These are phyloP conservation scores for Mirza zaza DNA, from an alignment of 2,113 vertebrate species.

Conservation along the genomic window DNA sequence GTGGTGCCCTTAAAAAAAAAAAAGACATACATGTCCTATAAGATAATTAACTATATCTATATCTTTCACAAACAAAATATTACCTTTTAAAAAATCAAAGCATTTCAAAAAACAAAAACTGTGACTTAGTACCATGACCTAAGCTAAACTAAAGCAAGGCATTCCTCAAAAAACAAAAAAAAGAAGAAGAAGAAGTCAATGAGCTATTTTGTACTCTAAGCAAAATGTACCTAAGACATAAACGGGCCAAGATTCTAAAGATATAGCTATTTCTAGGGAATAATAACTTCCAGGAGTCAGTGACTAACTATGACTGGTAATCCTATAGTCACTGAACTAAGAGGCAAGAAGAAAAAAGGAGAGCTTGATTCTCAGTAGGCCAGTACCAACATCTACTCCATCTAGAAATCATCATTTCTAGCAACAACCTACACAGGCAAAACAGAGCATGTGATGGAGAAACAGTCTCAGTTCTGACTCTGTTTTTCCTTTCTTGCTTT, in stretches of 20 bases:
- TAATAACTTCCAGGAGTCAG: neutral
- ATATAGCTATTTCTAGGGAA: neutral
- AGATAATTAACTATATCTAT: neutral
- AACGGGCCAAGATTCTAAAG: neutral
- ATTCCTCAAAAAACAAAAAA: neutral
- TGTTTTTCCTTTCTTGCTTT: neutral
- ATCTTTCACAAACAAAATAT: conserved; percentile 3
- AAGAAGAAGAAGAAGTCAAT: neutral
- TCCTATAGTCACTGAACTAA: neutral
- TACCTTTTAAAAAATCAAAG: neutral
- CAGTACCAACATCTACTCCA: neutral
- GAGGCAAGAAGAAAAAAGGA: neutral
- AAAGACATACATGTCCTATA: conserved; percentile 77
- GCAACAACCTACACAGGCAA: neutral
- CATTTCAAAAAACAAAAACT: neutral
- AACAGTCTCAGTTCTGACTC: neutral
- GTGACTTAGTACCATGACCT: conserved; percentile 51
- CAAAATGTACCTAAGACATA: conserved; percentile 9
- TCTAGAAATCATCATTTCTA: neutral
- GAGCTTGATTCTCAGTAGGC: neutral
- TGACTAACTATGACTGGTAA: neutral
- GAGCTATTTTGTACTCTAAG: neutral
- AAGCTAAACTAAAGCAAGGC: neutral
- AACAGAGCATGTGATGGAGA: neutral
- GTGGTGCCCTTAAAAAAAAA: conserved; percentile 69